phyloP scores from a whole-genome alignment of 2,797 vertebrate species.

The Carcharodon carcharias region DNA sequence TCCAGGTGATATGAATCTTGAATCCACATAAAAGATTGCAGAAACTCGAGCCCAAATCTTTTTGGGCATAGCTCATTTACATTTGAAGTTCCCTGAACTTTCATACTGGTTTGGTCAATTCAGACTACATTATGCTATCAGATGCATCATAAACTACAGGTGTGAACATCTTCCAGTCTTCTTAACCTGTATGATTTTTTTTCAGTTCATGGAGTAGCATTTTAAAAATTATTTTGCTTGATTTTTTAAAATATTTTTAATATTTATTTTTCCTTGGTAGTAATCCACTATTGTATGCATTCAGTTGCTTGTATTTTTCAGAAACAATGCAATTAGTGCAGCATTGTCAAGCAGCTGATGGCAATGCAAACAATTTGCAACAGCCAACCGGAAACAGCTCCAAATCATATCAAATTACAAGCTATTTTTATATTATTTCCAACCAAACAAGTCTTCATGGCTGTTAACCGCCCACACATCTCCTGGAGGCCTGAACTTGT shows the following conservation, averaged over 20 bases:
- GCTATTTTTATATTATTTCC: conserved; percentile 29
- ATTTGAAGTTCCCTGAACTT: not conserved
- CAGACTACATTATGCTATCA: not conserved
- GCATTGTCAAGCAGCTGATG: conserved; percentile 35
- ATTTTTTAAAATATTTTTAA: conserved; percentile 31
- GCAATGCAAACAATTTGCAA: conserved; percentile 15
- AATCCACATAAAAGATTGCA: not conserved
- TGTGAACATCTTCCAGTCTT: not conserved
- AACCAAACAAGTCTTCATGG: conserved; percentile 30
- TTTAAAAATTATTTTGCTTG: not conserved
- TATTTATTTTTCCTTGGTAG: conserved; percentile 27
- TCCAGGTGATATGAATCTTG: not conserved
- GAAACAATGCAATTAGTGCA: conserved; percentile 18
- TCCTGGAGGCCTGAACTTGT: conserved; percentile 30
- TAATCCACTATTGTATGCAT: not conserved
- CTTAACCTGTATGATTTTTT: not conserved
- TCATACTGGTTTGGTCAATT: not conserved
- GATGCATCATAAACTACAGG: too few species aligned
- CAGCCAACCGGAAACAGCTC: not conserved
- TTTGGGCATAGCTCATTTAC: not conserved
- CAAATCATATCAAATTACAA: conserved; percentile 17
- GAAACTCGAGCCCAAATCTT: not conserved
- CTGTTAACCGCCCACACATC: conserved; percentile 31
- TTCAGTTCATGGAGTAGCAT: not conserved
- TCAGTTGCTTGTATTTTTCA: not conserved